Evolutionary conservation across 2,888 invertebrate genomes (phyloP).

Genomic region (Coleophora deauratella): DNA sequence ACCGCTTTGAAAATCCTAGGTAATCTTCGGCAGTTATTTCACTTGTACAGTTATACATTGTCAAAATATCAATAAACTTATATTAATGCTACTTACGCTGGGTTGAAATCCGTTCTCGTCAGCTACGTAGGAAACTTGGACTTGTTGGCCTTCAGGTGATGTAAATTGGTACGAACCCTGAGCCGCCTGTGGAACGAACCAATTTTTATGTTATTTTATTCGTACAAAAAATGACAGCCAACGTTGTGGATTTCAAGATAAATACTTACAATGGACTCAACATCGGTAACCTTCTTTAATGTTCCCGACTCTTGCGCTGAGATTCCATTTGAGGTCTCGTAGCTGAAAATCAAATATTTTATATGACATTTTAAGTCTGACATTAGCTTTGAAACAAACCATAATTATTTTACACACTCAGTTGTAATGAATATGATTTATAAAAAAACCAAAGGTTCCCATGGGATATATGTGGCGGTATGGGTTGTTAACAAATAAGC

Average conservation of each 20-base stretch:
- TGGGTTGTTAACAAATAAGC: too few relatives aligned
- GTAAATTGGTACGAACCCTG: conserved; percentile 68
- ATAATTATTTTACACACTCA: too few relatives aligned
- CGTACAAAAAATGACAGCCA: background rate
- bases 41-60: too few relatives aligned
- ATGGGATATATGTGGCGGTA: too few relatives aligned
- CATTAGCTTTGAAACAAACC: too few relatives aligned
- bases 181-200: too few relatives aligned
- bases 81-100: conserved; percentile 36
- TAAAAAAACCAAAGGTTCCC: too few relatives aligned
- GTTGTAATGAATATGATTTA: too few relatives aligned
- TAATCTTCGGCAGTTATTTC: too few relatives aligned
- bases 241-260: background rate
- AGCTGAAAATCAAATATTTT: conserved; percentile 48
- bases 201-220: background rate
- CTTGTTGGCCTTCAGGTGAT: conserved; percentile 74
- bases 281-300: conserved; percentile 53
- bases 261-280: conserved; percentile 33
- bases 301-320: conserved; percentile 61
- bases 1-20: too few relatives aligned
- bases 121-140: conserved; percentile 74
- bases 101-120: conserved; percentile 81
- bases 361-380: too few relatives aligned
- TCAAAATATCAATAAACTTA: too few relatives aligned
- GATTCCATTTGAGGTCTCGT: conserved; percentile 75